These are phyloP conservation scores for Apotomis capreana DNA, from an alignment of 2,888 invertebrate species.

Conservation along the genomic window DNA sequence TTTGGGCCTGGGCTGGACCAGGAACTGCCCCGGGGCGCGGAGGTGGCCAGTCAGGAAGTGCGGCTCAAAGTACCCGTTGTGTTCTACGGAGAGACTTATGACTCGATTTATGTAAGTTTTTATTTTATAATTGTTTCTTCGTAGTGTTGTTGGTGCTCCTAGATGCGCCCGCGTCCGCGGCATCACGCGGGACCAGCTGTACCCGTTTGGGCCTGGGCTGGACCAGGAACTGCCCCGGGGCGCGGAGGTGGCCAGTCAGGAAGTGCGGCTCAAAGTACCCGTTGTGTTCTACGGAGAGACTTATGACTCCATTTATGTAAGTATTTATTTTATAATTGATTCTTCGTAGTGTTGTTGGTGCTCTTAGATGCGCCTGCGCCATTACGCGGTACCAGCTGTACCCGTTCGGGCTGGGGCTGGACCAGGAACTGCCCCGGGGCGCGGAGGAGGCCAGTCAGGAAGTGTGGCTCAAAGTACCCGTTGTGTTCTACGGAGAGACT, in stretches of 20 bases:
- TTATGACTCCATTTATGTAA: slow-evolving; percentile 92
- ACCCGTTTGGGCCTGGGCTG: slow-evolving; percentile 82
- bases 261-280: slow-evolving; percentile 87
- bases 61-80: slow-evolving; percentile 87
- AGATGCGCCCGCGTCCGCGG: slow-evolving; percentile 64
- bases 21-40: slow-evolving; percentile 81
- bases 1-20: slow-evolving; percentile 82
- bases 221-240: slow-evolving; percentile 82
- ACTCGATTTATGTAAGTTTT: slow-evolving; percentile 91
- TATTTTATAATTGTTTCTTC: slow-evolving; percentile 17
- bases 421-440: slow-evolving; percentile 79
- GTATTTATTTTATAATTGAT: slow-evolving; percentile 69
- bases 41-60: slow-evolving; percentile 86
- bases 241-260: slow-evolving; percentile 86
- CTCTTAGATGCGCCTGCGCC: slow-evolving; percentile 62
- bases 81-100: slow-evolving; percentile 90
- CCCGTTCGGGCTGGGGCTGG: slow-evolving; percentile 83
- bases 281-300: slow-evolving; percentile 90
- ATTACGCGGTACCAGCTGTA: slow-evolving; percentile 78
- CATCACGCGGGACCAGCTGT: slow-evolving; percentile 75
- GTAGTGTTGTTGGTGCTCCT: slow-evolving; percentile 50
- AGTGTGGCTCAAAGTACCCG: slow-evolving; percentile 86
- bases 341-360: slow-evolving; percentile 41
- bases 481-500: slow-evolving; percentile 90
- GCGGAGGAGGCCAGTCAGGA: slow-evolving; percentile 87